Evolutionary conservation across 2,888 invertebrate species (phyloP).

Genomic region (Lasioglossum oenotherae): DNA sequence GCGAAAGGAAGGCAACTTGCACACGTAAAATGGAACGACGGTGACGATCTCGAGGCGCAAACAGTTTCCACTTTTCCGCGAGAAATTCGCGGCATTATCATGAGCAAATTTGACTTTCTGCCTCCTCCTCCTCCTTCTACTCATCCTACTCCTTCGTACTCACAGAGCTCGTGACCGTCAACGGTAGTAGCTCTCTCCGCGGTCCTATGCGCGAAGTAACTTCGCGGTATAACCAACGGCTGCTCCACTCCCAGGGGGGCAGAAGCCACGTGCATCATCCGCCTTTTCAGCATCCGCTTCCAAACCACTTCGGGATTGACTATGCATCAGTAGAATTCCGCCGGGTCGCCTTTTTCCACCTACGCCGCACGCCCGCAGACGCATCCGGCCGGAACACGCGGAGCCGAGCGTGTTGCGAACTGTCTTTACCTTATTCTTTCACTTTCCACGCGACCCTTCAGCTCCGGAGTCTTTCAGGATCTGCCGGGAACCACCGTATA

Average conservation of each 20-base stretch:
- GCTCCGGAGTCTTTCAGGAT: not conserved
- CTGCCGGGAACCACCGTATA: not conserved
- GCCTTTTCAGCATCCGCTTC: slow-evolving; percentile 61
- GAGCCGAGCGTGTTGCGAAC: not conserved
- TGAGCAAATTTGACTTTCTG: slow-evolving; percentile 81
- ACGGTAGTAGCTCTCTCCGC: not conserved
- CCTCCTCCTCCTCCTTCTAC: not conserved
- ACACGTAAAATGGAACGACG: slow-evolving; percentile 34
- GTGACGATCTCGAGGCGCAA: slow-evolving; percentile 55
- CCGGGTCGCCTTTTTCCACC: slow-evolving; percentile 18
- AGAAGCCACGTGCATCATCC: slow-evolving; percentile 48
- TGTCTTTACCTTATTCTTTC: slow-evolving; percentile 12
- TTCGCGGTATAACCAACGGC: slow-evolving; percentile 50
- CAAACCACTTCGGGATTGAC: slow-evolving; percentile 74
- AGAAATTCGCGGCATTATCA: slow-evolving; percentile 78
- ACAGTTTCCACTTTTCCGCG: slow-evolving; percentile 70
- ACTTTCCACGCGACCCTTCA: not conserved
- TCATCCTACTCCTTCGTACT: not conserved
- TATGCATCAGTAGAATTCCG: slow-evolving; percentile 77
- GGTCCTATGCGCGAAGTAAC: slow-evolving; percentile 24
- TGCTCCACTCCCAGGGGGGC: slow-evolving; percentile 49
- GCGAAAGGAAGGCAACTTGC: slow-evolving; percentile 18
- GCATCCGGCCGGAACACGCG: slow-evolving; percentile 55
- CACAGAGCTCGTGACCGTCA: slow-evolving; percentile 14
- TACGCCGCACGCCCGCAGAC: slow-evolving; percentile 53